phyloP scores from a whole-genome alignment of 2,113 vertebrate species.

The Loxodonta africana region DNA sequence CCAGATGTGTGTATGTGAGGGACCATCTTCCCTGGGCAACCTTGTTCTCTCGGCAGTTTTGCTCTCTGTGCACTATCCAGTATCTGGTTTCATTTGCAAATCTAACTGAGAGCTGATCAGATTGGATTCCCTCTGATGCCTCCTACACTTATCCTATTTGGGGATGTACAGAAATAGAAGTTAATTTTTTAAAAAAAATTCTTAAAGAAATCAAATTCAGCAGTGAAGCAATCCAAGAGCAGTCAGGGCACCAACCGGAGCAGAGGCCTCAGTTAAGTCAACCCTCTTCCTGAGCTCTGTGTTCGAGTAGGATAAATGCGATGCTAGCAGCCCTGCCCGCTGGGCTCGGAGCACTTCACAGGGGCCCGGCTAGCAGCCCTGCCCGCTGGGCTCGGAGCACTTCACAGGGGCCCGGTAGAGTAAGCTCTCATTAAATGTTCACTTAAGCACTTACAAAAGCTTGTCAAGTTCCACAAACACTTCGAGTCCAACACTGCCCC shows the following conservation, averaged over 20 bases:
- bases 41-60: no score
- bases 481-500: background rate
- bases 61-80: no score
- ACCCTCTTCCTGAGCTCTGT: no score
- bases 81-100: background rate
- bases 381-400: no score
- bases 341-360: no score
- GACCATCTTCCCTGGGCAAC: no score
- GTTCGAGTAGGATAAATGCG: no score
- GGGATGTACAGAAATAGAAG: background rate
- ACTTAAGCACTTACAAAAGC: background rate
- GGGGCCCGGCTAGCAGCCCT: no score
- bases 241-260: no score
- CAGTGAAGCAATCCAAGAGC: background rate
- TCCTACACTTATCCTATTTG: background rate
- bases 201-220: background rate
- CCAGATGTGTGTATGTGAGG: no score
- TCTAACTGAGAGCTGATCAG: background rate
- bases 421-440: accelerated
- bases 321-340: no score
- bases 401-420: background rate
- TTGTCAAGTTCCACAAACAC: background rate
- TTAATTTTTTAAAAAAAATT: background rate
- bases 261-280: no score
- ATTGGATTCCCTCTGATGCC: background rate